A percentile compares a stretch with the other conserved stretches of the same genome.
These are phyloP conservation scores for Amphipyra berbera DNA, from an alignment of 2,888 invertebrate species.

Conservation along the genomic window DNA sequence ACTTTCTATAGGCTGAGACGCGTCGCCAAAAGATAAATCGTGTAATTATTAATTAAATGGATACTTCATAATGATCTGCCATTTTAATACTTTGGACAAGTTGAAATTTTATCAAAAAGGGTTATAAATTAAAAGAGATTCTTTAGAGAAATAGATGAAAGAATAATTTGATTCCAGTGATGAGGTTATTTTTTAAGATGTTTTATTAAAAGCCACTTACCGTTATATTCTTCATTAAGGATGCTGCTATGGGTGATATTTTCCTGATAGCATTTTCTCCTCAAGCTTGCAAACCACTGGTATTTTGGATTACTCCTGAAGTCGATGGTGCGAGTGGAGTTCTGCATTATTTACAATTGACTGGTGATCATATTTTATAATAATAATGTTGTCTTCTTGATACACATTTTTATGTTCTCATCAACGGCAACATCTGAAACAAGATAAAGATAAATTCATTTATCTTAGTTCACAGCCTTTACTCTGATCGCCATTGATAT, in stretches of 20 bases:
- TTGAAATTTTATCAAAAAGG: no score
- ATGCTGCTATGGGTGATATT: conserved; percentile 52
- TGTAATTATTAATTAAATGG: conserved; percentile 7
- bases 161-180: no score
- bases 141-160: neutral
- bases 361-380: conserved; percentile 9
- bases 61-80: conserved; percentile 5
- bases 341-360: conserved; percentile 37
- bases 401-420: conserved; percentile 36
- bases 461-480: conserved; percentile 48
- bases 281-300: conserved; percentile 33
- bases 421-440: conserved; percentile 59
- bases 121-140: no score
- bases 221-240: conserved; percentile 31
- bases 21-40: conserved; percentile 11
- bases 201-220: conserved; percentile 44
- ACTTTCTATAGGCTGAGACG: conserved; percentile 15
- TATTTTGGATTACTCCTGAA: conserved; percentile 46
- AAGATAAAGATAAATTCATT: conserved; percentile 56
- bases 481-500: conserved; percentile 41
- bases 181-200: no score
- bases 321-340: conserved; percentile 25
- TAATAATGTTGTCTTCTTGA: conserved; percentile 17
- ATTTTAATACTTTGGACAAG: neutral
- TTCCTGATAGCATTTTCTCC: conserved; percentile 35